Percentiles rank a stretch among this genome's conserved stretches.
Conservation (phyloP, 2,797 vertebrate species). For the Bradypodion ventrale region DNA sequence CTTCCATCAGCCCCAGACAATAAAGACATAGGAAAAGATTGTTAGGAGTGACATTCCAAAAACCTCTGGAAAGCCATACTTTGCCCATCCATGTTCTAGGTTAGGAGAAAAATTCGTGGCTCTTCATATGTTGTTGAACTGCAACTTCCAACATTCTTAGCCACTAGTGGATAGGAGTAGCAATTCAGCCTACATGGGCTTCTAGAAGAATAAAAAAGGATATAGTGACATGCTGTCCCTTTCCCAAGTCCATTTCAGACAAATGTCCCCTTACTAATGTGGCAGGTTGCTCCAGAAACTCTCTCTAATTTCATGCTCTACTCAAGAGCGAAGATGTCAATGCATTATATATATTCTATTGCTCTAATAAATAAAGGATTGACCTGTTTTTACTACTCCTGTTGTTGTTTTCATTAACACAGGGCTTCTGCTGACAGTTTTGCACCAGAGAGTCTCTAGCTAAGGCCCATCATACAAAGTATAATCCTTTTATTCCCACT, state of each 20-base stretch:
- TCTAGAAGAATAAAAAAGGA: not conserved
- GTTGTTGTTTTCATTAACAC: slow-evolving; percentile 62
- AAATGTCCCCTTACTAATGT: slow-evolving; percentile 60
- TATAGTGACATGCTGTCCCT: not conserved
- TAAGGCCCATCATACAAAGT: slow-evolving; percentile 55
- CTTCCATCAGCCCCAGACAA: no score
- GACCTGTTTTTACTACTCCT: slow-evolving; percentile 70
- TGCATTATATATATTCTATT: slow-evolving; percentile 69
- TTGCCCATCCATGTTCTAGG: no score
- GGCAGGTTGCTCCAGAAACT: slow-evolving; percentile 45
- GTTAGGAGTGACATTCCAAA: no score
- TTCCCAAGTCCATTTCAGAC: slow-evolving; percentile 32
- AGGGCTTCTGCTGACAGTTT: slow-evolving; percentile 64
- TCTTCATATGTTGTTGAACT: no score
- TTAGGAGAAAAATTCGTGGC: no score
- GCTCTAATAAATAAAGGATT: slow-evolving; percentile 74
- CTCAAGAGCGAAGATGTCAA: slow-evolving; percentile 61
- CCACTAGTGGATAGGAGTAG: no score
- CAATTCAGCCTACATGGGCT: not conserved
- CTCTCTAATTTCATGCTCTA: slow-evolving; percentile 60
- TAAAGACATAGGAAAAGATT: no score
- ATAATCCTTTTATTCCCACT: slow-evolving; percentile 50
- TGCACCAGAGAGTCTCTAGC: slow-evolving; percentile 53
- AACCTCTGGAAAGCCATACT: no score
- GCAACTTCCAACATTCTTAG: no score